These are phyloP conservation scores for Beris morrisii DNA, from an alignment of 2,888 invertebrate species.

Conservation along the genomic window DNA sequence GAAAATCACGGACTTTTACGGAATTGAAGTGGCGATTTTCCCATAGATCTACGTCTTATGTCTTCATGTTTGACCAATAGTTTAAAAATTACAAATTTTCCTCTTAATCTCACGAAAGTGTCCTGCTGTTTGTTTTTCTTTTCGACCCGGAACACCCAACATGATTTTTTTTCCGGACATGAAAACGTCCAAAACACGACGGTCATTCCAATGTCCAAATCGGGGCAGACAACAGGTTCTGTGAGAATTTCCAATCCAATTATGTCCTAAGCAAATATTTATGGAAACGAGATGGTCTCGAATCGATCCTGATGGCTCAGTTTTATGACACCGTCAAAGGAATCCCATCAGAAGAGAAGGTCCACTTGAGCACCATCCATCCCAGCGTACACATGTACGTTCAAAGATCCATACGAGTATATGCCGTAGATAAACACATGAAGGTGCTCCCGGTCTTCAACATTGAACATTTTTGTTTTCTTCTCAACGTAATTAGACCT, in stretches of 20 bases:
- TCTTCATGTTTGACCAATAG: too few species aligned
- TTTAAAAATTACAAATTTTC: too few species aligned
- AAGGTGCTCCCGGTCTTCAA: slow-evolving; percentile 31
- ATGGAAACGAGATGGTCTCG: slow-evolving; percentile 25
- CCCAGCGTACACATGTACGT: slow-evolving; percentile 9
- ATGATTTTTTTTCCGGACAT: slow-evolving; percentile 3
- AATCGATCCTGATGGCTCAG: slow-evolving; percentile 5
- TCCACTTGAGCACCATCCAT: slow-evolving; percentile 23
- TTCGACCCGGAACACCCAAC: slow-evolving; percentile 23
- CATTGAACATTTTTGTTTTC: slow-evolving; percentile 18
- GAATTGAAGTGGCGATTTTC: too few species aligned
- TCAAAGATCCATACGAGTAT: slow-evolving; percentile 12
- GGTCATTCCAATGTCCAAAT: slow-evolving; percentile 14
- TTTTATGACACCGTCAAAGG: background rate
- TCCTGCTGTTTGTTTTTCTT: too few species aligned
- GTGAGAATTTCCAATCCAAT: background rate
- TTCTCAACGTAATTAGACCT: slow-evolving; percentile 20
- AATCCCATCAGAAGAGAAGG: background rate
- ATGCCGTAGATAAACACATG: slow-evolving; percentile 16
- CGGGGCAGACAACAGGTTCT: background rate
- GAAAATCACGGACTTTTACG: too few species aligned
- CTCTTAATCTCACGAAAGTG: too few species aligned
- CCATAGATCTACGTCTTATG: too few species aligned
- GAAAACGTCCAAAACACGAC: background rate
- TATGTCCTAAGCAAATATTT: slow-evolving; percentile 34